Percentiles rank a stretch among this genome's conserved stretches.
phyloP scores from a whole-genome alignment of 2,797 vertebrate genomes.

The Scolopax rusticola region DNA sequence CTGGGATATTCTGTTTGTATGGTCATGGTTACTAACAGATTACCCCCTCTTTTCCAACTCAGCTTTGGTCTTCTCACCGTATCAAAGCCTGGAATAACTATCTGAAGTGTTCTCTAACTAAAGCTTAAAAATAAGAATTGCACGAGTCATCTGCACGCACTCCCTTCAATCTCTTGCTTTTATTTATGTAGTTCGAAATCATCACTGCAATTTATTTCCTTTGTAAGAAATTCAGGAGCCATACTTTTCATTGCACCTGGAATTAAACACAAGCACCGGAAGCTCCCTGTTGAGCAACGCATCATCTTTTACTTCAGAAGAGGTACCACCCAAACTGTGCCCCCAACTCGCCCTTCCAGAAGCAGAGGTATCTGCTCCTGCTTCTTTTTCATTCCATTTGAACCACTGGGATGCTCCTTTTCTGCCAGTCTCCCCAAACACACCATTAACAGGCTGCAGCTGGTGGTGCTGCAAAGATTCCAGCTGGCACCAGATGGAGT shows the following conservation, averaged over 20 bases:
- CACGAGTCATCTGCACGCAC: neutral
- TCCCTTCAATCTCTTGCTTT: neutral
- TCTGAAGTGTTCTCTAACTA: neutral
- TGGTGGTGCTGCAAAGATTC: conserved; percentile 12
- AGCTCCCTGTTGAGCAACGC: neutral
- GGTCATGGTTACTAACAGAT: neutral
- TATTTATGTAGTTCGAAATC: neutral
- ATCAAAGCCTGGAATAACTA: neutral
- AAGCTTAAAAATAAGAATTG: neutral
- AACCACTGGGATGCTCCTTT: neutral
- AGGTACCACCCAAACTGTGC: neutral
- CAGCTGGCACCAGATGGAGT: neutral
- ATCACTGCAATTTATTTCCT: neutral
- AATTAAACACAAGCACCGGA: neutral
- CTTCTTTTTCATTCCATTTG: neutral
- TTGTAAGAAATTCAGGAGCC: neutral
- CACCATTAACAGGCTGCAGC: neutral
- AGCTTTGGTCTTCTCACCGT: neutral
- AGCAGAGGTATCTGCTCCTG: neutral
- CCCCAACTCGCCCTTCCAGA: neutral
- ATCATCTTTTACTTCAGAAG: neutral
- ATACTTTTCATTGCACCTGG: neutral
- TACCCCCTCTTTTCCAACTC: neutral
- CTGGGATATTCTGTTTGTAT: neutral
- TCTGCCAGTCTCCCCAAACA: neutral